Conservation (phyloP, 2,888 invertebrate genomes). For the Standfussiana lucernea region DNA sequence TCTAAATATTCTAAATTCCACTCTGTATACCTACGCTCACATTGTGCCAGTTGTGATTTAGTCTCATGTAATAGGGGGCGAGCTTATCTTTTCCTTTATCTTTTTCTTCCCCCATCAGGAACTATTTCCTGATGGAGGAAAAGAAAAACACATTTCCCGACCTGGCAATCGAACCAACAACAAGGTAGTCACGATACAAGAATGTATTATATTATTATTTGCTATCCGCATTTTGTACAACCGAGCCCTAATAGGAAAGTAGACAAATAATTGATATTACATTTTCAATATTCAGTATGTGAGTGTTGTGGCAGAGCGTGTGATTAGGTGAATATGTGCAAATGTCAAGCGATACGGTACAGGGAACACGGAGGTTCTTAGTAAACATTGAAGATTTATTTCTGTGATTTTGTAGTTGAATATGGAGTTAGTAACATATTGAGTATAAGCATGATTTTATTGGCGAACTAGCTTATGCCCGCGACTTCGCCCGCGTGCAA, state of each 20-base stretch:
- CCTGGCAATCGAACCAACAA: background rate
- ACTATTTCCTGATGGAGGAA: background rate
- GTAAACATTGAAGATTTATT: background rate
- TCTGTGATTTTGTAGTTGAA: background rate
- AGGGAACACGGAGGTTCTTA: background rate
- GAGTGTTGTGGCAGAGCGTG: background rate
- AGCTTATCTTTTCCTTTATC: no score
- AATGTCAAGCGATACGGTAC: background rate
- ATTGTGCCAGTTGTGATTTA: background rate
- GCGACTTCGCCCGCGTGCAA: no score
- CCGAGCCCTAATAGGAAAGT: background rate
- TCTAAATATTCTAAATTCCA: no score
- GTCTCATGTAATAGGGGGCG: background rate
- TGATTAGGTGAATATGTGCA: conserved; percentile 3
- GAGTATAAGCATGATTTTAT: background rate
- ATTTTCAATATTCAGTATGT: conserved; percentile 42
- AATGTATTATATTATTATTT: background rate
- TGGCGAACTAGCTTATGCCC: no score
- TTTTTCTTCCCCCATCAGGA: no score
- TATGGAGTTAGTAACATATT: background rate
- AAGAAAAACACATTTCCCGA: background rate
- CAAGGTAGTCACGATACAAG: background rate
- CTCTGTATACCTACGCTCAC: background rate
- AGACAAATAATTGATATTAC: conserved; percentile 48
- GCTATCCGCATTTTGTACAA: conserved; percentile 14